Evolutionary conservation across 2,797 vertebrate genomes (phyloP).

Genomic region (Aphelocoma californica): DNA sequence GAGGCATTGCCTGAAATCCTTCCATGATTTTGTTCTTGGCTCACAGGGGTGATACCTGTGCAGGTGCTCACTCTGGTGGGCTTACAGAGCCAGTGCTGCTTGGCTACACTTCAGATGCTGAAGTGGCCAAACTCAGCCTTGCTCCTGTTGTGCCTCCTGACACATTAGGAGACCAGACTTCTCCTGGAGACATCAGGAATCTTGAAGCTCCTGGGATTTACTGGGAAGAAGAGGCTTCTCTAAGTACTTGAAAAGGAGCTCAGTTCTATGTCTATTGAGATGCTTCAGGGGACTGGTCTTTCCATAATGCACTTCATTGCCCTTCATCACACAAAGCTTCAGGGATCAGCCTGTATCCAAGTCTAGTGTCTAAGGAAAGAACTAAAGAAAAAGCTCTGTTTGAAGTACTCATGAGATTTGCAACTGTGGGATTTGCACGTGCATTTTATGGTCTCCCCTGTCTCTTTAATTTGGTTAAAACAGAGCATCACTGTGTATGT

Average conservation of each 20-base stretch:
- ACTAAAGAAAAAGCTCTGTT: neutral
- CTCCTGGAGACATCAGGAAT: neutral
- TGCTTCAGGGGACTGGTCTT: neutral
- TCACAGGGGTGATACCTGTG: neutral
- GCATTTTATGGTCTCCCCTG: neutral
- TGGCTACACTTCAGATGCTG: neutral
- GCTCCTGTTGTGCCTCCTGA: neutral
- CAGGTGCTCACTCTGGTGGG: neutral
- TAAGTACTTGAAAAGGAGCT: neutral
- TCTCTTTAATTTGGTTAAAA: neutral
- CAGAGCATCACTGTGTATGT: neutral
- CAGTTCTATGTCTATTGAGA: neutral
- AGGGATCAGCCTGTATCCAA: neutral
- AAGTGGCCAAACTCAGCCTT: neutral
- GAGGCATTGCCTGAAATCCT: neutral
- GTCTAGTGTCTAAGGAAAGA: neutral
- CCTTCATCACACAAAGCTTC: neutral
- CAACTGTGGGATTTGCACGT: neutral
- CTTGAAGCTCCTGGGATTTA: neutral
- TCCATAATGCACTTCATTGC: neutral
- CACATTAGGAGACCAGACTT: neutral
- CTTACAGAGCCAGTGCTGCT: neutral
- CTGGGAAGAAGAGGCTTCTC: neutral
- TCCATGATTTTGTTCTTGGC: neutral
- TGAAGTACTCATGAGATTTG: neutral